A percentile compares a stretch with the other conserved stretches of the same genome.
Evolutionary conservation across 1,140 invertebrate species (phyloP).

Genomic region (Tetramorium simillimum): DNA sequence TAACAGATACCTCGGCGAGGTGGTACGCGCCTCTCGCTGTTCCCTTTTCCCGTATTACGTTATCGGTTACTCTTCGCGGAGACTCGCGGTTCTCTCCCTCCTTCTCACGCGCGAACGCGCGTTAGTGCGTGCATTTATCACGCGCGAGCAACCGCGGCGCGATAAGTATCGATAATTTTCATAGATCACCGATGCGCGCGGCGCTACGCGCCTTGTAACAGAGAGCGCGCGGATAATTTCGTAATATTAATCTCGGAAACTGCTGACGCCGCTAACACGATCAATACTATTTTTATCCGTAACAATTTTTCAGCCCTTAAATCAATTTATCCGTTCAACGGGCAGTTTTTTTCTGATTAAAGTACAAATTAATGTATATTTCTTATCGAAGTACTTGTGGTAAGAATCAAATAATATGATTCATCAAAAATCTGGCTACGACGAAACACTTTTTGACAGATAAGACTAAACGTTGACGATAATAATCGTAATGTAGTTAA

Average conservation of each 20-base stretch:
- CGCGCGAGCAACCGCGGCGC: constrained; percentile 23
- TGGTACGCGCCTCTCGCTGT: constrained; percentile 56
- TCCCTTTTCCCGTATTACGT: constrained; percentile 72
- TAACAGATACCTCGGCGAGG: constrained; percentile 67
- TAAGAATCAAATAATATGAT: neutral
- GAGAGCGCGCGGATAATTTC: constrained; percentile 23
- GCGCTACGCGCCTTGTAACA: neutral
- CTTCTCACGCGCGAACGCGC: neutral
- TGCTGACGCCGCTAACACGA: constrained; percentile 14
- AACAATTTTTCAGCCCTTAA: constrained; percentile 15
- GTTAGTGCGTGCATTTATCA: constrained; percentile 60
- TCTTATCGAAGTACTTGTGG: neutral
- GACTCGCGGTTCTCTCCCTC: neutral
- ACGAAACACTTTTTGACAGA: neutral
- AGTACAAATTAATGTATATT: neutral
- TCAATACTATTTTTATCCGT: neutral
- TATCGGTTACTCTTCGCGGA: constrained; percentile 61
- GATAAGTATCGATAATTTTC: constrained; percentile 70
- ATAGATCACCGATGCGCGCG: constrained; percentile 51
- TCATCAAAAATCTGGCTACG: neutral
- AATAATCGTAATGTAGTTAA: constrained; percentile 28
- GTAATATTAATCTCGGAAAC: constrained; percentile 30
- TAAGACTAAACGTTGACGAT: neutral
- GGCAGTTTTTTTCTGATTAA: neutral
- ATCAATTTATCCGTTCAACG: neutral